Evolutionary conservation across 2,113 vertebrate species (phyloP).

Genomic region (Spea bombifrons): DNA sequence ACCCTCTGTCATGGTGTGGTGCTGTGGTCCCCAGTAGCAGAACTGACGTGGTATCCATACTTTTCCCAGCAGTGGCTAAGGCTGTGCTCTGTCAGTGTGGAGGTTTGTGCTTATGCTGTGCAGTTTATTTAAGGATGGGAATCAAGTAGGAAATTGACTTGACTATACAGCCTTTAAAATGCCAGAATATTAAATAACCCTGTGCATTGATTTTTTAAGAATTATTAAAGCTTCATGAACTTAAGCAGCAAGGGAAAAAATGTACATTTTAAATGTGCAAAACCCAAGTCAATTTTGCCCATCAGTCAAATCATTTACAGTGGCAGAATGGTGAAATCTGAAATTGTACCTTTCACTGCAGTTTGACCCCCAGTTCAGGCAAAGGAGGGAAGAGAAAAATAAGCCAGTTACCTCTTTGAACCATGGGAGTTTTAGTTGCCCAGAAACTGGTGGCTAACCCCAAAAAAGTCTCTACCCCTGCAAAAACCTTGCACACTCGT

Average conservation of each 20-base stretch:
- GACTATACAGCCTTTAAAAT: conserved; percentile 41
- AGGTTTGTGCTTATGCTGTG: conserved; percentile 44
- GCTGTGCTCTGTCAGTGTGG: conserved; percentile 48
- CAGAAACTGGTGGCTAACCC: neutral
- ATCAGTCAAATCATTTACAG: conserved; percentile 33
- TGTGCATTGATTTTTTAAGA: conserved; percentile 2
- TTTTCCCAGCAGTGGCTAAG: conserved; percentile 43
- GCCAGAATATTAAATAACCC: neutral
- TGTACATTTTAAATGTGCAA: conserved; percentile 39
- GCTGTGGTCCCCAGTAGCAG: conserved; percentile 46
- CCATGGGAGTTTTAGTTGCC: conserved; percentile 14
- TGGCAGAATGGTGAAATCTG: conserved; percentile 47
- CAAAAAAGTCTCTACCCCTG: neutral
- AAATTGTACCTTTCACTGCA: conserved; percentile 48
- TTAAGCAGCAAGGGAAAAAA: conserved; percentile 9
- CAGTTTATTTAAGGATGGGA: conserved; percentile 40
- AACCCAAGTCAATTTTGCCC: conserved; percentile 42
- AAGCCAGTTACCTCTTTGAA: conserved; percentile 41
- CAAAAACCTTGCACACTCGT: too few species aligned
- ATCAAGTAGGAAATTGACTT: conserved; percentile 32
- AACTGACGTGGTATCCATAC: conserved; percentile 35
- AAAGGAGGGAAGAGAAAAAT: conserved; percentile 46
- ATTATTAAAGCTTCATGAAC: neutral
- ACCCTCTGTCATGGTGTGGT: conserved; percentile 42
- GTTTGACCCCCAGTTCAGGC: conserved; percentile 47